Percentiles rank a stretch among this genome's conserved stretches.
Evolutionary conservation across 2,888 invertebrate genomes (phyloP).

Genomic region (Phorcus lineatus): DNA sequence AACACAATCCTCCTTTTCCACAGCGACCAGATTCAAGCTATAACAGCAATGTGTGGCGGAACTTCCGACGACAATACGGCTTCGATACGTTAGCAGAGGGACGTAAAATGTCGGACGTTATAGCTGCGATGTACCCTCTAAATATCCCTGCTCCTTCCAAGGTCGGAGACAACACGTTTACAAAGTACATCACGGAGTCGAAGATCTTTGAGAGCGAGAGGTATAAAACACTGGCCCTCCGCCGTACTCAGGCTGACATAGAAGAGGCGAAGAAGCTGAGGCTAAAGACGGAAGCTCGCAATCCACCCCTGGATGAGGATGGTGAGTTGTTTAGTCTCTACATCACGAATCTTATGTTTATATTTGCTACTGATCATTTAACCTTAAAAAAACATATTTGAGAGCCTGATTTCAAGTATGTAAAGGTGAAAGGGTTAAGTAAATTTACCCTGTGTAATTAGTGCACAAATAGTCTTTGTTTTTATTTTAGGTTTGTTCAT

Average conservation of each 20-base stretch:
- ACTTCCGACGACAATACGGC: slow-evolving; percentile 70
- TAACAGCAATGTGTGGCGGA: slow-evolving; percentile 74
- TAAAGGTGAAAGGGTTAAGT: no score
- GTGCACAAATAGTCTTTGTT: no score
- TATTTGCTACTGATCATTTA: neutral
- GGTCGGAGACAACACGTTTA: slow-evolving; percentile 71
- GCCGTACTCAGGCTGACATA: slow-evolving; percentile 63
- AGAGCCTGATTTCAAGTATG: no score
- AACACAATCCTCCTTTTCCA: slow-evolving; percentile 67
- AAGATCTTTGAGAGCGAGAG: slow-evolving; percentile 68
- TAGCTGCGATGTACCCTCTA: slow-evolving; percentile 73
- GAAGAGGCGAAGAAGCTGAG: slow-evolving; percentile 65
- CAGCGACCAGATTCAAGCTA: slow-evolving; percentile 67
- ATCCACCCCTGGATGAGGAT: slow-evolving; percentile 72
- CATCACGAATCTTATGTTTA: neutral
- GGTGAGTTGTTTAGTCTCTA: slow-evolving; percentile 51
- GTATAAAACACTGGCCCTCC: slow-evolving; percentile 61
- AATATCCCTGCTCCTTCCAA: slow-evolving; percentile 73
- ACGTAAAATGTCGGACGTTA: slow-evolving; percentile 68
- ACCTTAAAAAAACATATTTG: no score
- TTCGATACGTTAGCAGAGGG: slow-evolving; percentile 64
- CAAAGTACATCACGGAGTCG: slow-evolving; percentile 70
- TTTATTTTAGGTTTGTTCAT: no score
- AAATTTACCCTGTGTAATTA: no score
- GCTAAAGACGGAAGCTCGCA: slow-evolving; percentile 66